phyloP scores from a whole-genome alignment of 2,797 vertebrate genomes.

The Sphenopsis melanotis region DNA sequence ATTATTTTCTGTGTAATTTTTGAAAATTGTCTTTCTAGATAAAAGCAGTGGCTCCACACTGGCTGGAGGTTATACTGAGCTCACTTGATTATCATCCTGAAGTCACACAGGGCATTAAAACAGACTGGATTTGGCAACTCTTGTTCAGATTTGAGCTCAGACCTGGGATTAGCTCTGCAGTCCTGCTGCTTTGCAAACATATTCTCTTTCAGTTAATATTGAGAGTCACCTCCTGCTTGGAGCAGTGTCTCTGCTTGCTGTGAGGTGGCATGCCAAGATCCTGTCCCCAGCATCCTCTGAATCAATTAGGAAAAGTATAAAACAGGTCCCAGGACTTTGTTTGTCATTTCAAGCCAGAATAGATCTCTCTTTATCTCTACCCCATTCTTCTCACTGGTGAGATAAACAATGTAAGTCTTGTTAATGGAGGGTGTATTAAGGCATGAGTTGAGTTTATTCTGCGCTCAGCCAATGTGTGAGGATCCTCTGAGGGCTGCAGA shows the following conservation, averaged over 20 bases:
- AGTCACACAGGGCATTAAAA: neutral
- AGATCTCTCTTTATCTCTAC: neutral
- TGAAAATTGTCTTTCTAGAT: neutral
- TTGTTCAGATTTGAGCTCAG: neutral
- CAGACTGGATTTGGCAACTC: neutral
- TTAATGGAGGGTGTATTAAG: neutral
- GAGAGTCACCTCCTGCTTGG: neutral
- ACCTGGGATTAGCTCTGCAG: slow-evolving; percentile 9
- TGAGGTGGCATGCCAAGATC: neutral
- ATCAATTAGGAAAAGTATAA: neutral
- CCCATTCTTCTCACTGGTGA: neutral
- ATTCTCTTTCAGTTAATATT: neutral
- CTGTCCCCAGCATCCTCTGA: neutral
- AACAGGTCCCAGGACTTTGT: neutral
- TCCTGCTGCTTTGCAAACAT: slow-evolving; percentile 22
- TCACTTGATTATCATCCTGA: neutral
- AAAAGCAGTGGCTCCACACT: neutral
- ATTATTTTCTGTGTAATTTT: neutral
- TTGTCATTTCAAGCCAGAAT: neutral
- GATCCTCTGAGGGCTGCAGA: neutral
- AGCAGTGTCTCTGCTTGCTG: neutral
- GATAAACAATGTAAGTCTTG: neutral
- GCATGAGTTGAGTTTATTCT: neutral
- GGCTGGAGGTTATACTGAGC: neutral
- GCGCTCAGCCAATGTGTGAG: neutral